Evolutionary conservation across 2,113 vertebrate genomes (phyloP).

Genomic region (Boulengerochromis microlepis): DNA sequence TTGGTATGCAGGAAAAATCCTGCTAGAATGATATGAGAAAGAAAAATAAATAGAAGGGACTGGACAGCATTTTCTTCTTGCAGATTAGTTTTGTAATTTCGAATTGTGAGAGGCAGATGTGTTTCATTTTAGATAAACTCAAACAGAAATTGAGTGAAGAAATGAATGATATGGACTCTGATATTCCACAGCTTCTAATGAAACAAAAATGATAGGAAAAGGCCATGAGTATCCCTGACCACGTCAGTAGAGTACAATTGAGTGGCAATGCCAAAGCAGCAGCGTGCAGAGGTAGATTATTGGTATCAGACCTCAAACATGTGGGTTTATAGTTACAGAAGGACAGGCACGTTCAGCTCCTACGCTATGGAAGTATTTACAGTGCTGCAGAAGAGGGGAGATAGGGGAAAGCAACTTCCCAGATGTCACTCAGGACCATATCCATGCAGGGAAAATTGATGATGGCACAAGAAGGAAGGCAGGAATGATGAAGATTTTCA

Average conservation of each 20-base stretch:
- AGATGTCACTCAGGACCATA: slow-evolving; percentile 53
- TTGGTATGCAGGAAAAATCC: neutral
- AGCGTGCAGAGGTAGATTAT: slow-evolving; percentile 18
- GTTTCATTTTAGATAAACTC: neutral
- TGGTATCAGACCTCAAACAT: slow-evolving; percentile 29
- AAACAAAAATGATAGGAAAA: neutral
- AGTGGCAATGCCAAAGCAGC: neutral
- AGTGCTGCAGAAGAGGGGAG: neutral
- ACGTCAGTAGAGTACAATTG: neutral
- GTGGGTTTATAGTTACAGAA: slow-evolving; percentile 19
- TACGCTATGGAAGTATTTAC: slow-evolving; percentile 19
- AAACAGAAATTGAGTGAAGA: neutral
- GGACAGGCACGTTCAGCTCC: slow-evolving; percentile 5
- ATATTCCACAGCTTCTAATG: neutral
- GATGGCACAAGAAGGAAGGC: slow-evolving; percentile 25
- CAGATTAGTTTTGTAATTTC: neutral
- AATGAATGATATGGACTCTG: neutral
- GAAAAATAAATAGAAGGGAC: neutral
- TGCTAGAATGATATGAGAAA: neutral
- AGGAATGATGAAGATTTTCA: slow-evolving; percentile 59
- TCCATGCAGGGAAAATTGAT: slow-evolving; percentile 54
- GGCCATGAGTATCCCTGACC: neutral
- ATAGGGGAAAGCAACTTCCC: slow-evolving; percentile 19
- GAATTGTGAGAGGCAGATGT: neutral
- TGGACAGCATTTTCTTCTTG: neutral